Evolutionary conservation across 2,888 invertebrate genomes (phyloP).

Genomic region (Pegoplata infirma): DNA sequence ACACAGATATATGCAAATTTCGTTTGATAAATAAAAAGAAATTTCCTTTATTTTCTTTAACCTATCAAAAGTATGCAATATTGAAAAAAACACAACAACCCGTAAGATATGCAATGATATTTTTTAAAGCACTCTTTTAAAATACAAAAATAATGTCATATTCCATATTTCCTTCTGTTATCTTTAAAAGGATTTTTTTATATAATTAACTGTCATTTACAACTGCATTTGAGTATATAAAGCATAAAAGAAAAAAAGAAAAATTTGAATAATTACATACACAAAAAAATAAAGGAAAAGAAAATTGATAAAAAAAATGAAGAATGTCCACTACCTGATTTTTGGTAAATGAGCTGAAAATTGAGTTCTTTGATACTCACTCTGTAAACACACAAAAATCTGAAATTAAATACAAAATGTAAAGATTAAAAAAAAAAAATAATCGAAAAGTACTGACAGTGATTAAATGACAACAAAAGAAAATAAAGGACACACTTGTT

Average conservation of each 20-base stretch:
- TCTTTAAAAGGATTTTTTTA: not conserved
- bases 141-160: not conserved
- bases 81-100: too few species aligned
- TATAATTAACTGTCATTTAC: constrained; percentile 15
- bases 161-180: not conserved
- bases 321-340: not conserved
- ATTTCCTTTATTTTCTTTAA: not conserved
- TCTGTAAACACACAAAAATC: not conserved
- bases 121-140: not conserved
- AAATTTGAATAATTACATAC: not conserved
- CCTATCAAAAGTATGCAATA: too few species aligned
- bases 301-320: too few species aligned
- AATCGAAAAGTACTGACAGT: constrained; percentile 3
- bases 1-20: not conserved
- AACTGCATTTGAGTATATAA: not conserved
- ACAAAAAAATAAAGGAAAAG: not conserved
- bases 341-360: not conserved
- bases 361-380: not conserved
- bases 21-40: too few species aligned
- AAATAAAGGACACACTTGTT: not conserved
- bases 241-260: not conserved
- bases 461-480: not conserved
- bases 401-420: not conserved
- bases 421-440: not conserved
- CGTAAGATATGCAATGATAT: too few species aligned